Evolutionary conservation across 2,113 vertebrate species (phyloP), one percentile per base, ranked within the genome.

Genomic region (Ariopsis seemanni): DNA sequence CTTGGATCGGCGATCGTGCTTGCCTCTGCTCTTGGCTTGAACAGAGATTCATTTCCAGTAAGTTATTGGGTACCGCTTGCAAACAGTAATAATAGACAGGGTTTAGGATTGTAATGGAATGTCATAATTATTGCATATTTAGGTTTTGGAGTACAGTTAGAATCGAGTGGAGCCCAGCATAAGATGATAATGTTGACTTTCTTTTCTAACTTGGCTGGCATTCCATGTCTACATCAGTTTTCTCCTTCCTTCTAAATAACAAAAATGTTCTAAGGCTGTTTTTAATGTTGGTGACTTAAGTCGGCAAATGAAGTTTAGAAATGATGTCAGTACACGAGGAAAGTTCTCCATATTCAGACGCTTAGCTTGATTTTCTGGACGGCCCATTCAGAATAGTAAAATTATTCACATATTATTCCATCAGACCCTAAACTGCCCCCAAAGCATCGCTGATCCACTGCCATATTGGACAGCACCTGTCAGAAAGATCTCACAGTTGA

Each of bases 41-140:
- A 85, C 88, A 62, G 85, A 85, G 84, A 90, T 90, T 89, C 62
- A 67, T 91, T 90, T 91, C 91, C 92, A 91, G 88, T 92, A 90
- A 89, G 89, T 82, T 88, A 83, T 90, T 88, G 86, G 84, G 84
- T 88, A 90, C 69, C 25, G 57, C 86, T 91, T 83, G 88, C 83
- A 67, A 85, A 86, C 87, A 79, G 81, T 92, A 84, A 88, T 91
- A 91, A 90, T 90, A 83, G 89, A 67, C 83, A 88, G 83, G 89
- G 86, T 89, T 91, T 82, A 85, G 86, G 78, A 60, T 91, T 85
- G 84, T 87, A 90, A 89, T 80, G 86, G 90, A 91, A 90, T 84
- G 86, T 89, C 86, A 83, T 88, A 84, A 92, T 91, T 88, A 89
- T 90, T 83, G 85, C 80, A 90, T 91, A 88, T 86, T 91, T 84